phyloP scores from a whole-genome alignment of 1,140 invertebrate species.

The Orchestia grillus region DNA sequence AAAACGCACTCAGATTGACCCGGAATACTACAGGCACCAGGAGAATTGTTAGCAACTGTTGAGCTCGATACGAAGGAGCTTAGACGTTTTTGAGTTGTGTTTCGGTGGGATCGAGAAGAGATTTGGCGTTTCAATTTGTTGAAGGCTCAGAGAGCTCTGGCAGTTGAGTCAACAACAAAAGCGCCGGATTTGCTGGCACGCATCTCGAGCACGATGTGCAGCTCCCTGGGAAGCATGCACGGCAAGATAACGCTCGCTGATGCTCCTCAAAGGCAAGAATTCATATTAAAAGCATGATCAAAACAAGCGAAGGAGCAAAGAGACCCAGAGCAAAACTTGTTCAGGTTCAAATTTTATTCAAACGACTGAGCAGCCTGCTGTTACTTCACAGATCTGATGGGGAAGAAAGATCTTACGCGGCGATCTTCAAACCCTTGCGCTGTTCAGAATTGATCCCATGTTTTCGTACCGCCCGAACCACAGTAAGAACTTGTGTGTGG shows the following conservation, averaged over 20 bases:
- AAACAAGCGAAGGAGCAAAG: neutral
- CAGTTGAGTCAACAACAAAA: conserved; percentile 48
- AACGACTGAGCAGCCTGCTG: neutral
- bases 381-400: neutral
- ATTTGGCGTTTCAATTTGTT: conserved; percentile 54
- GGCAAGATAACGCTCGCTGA: neutral
- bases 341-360: neutral
- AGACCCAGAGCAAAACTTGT: neutral
- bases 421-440: neutral
- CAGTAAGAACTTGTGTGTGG: too few species aligned
- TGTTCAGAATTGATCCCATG: neutral
- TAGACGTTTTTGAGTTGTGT: conserved; percentile 54
- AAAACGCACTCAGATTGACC: neutral
- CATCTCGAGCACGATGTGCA: neutral
- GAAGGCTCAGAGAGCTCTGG: conserved; percentile 47
- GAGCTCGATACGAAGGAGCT: conserved; percentile 51
- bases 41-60: conserved; percentile 39
- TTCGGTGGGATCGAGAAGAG: conserved; percentile 54
- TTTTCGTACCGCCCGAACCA: neutral
- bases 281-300: neutral
- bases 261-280: neutral
- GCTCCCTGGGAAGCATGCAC: neutral
- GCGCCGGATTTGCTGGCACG: neutral
- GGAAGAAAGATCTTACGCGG: neutral
- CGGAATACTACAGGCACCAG: neutral